Conservation (phyloP, 2,888 invertebrate genomes). For the Clepsis dumicolana region DNA sequence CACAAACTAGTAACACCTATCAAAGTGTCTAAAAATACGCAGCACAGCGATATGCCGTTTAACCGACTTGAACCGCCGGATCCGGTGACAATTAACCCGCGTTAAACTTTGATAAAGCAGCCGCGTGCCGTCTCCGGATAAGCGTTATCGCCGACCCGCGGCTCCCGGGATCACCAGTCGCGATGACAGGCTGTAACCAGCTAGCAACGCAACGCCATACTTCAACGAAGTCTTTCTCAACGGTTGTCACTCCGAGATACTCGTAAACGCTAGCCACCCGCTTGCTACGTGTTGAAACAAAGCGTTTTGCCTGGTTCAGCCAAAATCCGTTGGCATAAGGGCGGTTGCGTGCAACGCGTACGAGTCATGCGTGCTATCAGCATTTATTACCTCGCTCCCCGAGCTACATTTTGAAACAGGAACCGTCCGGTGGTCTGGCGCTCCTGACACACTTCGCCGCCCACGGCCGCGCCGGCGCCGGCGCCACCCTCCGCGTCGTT, state of each 20-base stretch:
- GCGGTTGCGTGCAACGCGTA: too few relatives aligned
- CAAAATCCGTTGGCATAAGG: too few relatives aligned
- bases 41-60: not conserved
- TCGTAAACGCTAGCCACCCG: not conserved
- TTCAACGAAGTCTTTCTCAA: not conserved
- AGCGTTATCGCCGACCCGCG: slow-evolving; percentile 4
- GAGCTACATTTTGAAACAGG: slow-evolving; percentile 8
- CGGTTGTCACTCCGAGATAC: not conserved
- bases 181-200: not conserved
- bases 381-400: not conserved
- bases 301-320: too few relatives aligned
- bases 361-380: too few relatives aligned
- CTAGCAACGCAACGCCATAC: not conserved
- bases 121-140: slow-evolving; percentile 9
- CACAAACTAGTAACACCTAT: not conserved
- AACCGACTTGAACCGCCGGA: slow-evolving; percentile 3
- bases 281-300: not conserved
- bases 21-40: not conserved
- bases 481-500: not conserved
- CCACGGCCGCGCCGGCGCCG: not conserved
- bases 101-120: not conserved
- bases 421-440: not conserved
- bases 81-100: slow-evolving; percentile 2
- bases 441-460: slow-evolving; percentile 8
- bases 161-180: not conserved